phyloP scores from a whole-genome alignment of 2,888 invertebrate genomes.

The Gryllus longicercus region DNA sequence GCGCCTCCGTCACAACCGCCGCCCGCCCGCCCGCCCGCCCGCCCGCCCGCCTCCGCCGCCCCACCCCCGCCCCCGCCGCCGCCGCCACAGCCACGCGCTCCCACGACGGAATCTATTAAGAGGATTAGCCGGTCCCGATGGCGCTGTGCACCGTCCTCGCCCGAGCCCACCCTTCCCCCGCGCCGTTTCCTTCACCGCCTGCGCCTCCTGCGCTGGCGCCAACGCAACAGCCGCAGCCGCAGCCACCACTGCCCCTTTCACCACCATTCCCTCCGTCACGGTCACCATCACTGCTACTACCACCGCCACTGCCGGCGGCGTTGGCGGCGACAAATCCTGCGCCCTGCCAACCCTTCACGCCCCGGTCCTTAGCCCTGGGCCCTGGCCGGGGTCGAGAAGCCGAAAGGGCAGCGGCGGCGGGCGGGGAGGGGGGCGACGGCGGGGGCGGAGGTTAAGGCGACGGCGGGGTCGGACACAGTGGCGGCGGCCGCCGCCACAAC shows the following conservation, averaged over 20 bases:
- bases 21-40: background rate
- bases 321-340: background rate
- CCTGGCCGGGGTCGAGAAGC: background rate
- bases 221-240: background rate
- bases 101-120: slow-evolving; percentile 17
- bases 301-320: background rate
- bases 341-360: slow-evolving; percentile 6
- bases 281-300: background rate
- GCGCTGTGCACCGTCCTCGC: background rate
- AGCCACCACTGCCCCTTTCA: background rate
- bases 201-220: background rate
- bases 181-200: background rate
- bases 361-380: slow-evolving; percentile 8
- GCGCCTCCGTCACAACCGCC: background rate
- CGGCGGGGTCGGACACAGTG: background rate
- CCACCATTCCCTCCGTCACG: too few relatives aligned
- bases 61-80: background rate
- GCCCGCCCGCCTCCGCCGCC: background rate
- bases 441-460: background rate
- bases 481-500: background rate
- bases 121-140: slow-evolving; percentile 17
- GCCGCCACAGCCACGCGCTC: background rate
- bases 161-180: background rate
- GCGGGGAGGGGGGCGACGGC: background rate
- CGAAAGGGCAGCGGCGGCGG: background rate